Base-by-base conservation (phyloP, 1,140 invertebrate genomes). In the Drosophila parabipectinata region DNA sequence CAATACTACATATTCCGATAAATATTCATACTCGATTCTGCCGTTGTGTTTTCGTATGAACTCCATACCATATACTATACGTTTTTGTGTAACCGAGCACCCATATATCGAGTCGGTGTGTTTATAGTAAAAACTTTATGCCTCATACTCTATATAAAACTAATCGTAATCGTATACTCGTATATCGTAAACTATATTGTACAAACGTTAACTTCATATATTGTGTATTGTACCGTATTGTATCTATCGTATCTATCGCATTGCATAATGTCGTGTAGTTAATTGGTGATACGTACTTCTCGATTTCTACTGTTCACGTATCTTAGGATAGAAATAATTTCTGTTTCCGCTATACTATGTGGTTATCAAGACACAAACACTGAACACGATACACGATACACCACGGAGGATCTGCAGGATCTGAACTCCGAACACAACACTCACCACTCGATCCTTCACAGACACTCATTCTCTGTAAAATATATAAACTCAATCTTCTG, bases 11-110 rank as follows among this genome's bases (percentile, higher is more conserved):
- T 57, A 28, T 63, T 53, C 47, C 39, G 28, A 52, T 53, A 39
- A 44, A 44, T 44, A 44, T 12, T 37, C 53, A 73, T 67, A 52
- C 47, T 72, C 72, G 59, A 48, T 62, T 66, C 56, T 60, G 39
- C 30, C 37, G 72, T 71, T 71, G 47, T 79, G 50, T 71, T 77
- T 63, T 67, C 73, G 82, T 77, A 85, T 80, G 72, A 64, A 68
- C 56, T 72, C 44, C 66, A 37, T 37, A 37, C 34, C 34, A 37
- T 37, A 37, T 34, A 73, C 72, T 69, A 44, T 18, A 48, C 67
- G 58, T 79, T 52, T 52, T 45, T 58, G 8, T 45, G 15, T 18
- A 45, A 47, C 44, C 44, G 9, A 47, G 54, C 66, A 60, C 37
- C 54, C 61, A 47, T 34, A 61, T 69, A 26, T 44, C 48, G 56